Conservation (phyloP, 1,140 invertebrate species). For the Popillia japonica region DNA sequence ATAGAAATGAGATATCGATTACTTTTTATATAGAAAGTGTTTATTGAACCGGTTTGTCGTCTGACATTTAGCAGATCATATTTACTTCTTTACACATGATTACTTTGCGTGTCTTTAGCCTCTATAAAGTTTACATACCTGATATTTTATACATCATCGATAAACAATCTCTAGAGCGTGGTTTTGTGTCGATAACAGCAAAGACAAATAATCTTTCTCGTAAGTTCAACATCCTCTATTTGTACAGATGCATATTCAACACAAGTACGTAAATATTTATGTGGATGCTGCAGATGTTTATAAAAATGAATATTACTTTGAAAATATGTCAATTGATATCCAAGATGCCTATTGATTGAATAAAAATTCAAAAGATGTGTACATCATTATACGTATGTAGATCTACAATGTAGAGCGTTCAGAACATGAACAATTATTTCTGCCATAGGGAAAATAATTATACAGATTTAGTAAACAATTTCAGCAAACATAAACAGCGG, state of each 20-base stretch:
- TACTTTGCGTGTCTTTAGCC: constrained; percentile 29
- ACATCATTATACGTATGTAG: too few relatives aligned
- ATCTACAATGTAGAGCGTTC: too few relatives aligned
- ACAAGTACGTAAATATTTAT: too few relatives aligned
- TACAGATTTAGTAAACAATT: too few relatives aligned
- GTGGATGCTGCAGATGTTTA: too few relatives aligned
- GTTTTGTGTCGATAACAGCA: constrained; percentile 8
- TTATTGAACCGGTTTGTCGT: constrained; percentile 34
- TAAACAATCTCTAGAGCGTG: constrained; percentile 26
- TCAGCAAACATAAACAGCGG: too few relatives aligned
- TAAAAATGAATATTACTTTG: too few relatives aligned
- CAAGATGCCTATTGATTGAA: too few relatives aligned
- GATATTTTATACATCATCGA: constrained; percentile 35
- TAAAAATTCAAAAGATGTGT: too few relatives aligned
- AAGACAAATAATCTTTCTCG: constrained; percentile 16
- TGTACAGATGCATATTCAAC: background rate
- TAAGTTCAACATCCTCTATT: constrained; percentile 34
- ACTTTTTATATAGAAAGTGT: constrained; percentile 8
- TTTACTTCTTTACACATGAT: constrained; percentile 30
- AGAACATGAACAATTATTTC: too few relatives aligned
- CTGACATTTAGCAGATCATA: constrained; percentile 37
- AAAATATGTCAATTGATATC: too few relatives aligned
- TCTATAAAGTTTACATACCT: constrained; percentile 39
- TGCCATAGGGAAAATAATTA: too few relatives aligned
- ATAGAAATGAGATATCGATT: constrained; percentile 19